Base-by-base conservation (phyloP, 2,888 invertebrate species). In the Chrysolina oricalcia region DNA sequence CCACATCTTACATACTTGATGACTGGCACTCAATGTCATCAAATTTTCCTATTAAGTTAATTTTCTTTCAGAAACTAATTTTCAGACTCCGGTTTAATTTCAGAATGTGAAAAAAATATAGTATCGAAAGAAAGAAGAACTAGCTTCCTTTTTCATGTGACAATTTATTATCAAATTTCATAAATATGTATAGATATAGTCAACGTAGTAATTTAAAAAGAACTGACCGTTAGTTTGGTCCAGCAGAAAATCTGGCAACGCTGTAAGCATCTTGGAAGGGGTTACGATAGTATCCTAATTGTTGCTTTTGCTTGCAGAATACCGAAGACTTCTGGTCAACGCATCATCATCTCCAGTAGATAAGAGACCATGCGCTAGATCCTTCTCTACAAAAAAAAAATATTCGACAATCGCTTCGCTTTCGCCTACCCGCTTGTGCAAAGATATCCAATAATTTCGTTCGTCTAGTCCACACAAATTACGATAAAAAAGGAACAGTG, bases 331-430 rank as follows among this genome's bases (percentile, higher is more conserved):
- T 82, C 81, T 77, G 79, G 81, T 84, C 84, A 68, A 78, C 77
- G 78, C 76, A 83, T 80, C 84, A 85, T 83, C 84, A 84, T 81
- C 82, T 77, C 79, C 83, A 84, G 84, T 83, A 85, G 83, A 85
- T 83, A 84, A 85, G 85, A 87, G 87, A 87, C 85, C 85, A 88
- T 88, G 88, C 88, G 88, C 87, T 88, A 88, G 87, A 83, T 78
- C 78, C 79, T 77, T 75, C 83, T 74, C 74, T 65, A 70, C 43
- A 66, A 70, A 72, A 69, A 75, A 46, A 48, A 62, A 56, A 50
- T 43, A 76, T 53, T 85, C 85, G 86, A 87, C 86, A 87, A 86
- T 86, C 86, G 87, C 88, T 88, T 88, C 84, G 88, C 88, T 88
- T 87, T 87, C 83, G 88, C 88, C 87, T 86, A 86, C 87, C 87